Conservation (phyloP, 2,113 vertebrate species). For the Synchiropus splendidus region DNA sequence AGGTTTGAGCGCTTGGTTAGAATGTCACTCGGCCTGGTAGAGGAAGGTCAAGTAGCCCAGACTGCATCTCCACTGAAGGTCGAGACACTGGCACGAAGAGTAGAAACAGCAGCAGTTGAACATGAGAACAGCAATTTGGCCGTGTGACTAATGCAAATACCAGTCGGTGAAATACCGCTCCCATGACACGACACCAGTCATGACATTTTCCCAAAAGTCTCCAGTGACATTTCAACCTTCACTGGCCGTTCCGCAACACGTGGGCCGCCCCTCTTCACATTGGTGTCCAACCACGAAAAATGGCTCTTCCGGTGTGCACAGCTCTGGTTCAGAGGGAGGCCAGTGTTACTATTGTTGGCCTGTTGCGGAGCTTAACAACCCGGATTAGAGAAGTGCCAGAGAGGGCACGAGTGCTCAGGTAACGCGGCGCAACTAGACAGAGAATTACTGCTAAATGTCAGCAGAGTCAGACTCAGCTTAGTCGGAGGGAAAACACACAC, state of each 20-base stretch:
- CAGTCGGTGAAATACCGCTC: too few relatives aligned
- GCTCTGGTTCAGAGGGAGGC: constrained; percentile 36
- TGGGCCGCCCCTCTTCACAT: constrained; percentile 16
- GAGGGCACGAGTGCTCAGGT: constrained; percentile 51
- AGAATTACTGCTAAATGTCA: constrained; percentile 66
- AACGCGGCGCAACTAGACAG: constrained; percentile 32
- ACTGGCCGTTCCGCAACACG: too few relatives aligned
- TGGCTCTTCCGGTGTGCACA: constrained; percentile 35
- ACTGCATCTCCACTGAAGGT: too few relatives aligned
- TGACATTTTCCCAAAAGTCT: constrained; percentile 1
- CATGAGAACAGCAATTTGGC: too few relatives aligned
- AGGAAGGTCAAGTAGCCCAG: too few relatives aligned
- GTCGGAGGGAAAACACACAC: constrained; percentile 50
- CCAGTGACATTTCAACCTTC: too few relatives aligned
- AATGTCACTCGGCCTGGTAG: too few relatives aligned
- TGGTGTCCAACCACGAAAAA: constrained; percentile 36
- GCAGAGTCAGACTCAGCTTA: constrained; percentile 53
- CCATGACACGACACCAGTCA: constrained; percentile 17
- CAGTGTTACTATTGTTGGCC: constrained; percentile 48
- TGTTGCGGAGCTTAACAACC: constrained; percentile 54
- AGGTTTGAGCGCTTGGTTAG: too few relatives aligned
- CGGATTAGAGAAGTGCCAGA: constrained; percentile 57
- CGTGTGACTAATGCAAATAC: too few relatives aligned
- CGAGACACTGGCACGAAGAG: too few relatives aligned
- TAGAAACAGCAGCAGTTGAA: too few relatives aligned